Percentiles rank a stretch among this genome's conserved stretches.
phyloP scores from a whole-genome alignment of 2,888 invertebrate species.

The Bibio marci region DNA sequence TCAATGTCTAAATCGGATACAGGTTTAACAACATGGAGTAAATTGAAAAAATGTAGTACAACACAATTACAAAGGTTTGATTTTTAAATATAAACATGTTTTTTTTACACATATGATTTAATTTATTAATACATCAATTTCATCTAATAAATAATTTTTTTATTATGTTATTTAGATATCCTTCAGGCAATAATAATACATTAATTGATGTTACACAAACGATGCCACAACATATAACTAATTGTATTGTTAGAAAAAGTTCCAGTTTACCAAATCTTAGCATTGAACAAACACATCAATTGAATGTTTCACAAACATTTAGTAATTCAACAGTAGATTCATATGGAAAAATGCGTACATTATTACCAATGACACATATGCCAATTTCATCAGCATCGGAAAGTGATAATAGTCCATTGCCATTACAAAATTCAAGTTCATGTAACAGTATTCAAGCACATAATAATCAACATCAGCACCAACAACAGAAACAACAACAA shows the following conservation, averaged over 20 bases:
- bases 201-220: slow-evolving; percentile 30
- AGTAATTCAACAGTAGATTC: slow-evolving; percentile 51
- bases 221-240: slow-evolving; percentile 30
- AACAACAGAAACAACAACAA: too few relatives aligned
- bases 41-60: slow-evolving; percentile 54
- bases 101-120: too few relatives aligned
- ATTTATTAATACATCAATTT: too few relatives aligned
- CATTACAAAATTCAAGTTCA: slow-evolving; percentile 5
- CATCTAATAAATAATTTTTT: too few relatives aligned
- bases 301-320: slow-evolving; percentile 35
- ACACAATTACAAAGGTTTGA: slow-evolving; percentile 41
- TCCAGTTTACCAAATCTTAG: slow-evolving; percentile 64
- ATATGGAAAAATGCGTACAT: slow-evolving; percentile 20
- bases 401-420: slow-evolving; percentile 12
- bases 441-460: neutral
- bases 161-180: slow-evolving; percentile 45
- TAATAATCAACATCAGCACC: neutral
- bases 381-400: slow-evolving; percentile 18
- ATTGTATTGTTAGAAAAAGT: slow-evolving; percentile 47
- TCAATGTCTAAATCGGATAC: slow-evolving; percentile 81
- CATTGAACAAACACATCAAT: slow-evolving; percentile 14
- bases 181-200: slow-evolving; percentile 55
- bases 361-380: slow-evolving; percentile 31
- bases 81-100: too few relatives aligned
- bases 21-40: slow-evolving; percentile 79